Conservation (phyloP, 2,797 vertebrate genomes). For the Microhierax caerulescens region DNA sequence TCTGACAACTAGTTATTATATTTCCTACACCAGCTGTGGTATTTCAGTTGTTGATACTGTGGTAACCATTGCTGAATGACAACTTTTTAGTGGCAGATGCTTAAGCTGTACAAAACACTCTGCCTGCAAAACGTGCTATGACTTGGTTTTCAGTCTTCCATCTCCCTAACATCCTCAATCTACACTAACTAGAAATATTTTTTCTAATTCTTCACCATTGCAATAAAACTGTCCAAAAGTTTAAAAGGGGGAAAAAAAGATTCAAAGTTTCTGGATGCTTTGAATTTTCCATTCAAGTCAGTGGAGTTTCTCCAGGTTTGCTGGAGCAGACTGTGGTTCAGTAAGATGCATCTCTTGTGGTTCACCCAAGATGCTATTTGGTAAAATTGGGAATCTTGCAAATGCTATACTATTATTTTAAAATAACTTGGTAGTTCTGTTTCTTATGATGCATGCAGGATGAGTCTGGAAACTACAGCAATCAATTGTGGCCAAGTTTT, state of each 20-base stretch:
- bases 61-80: slow-evolving; percentile 18
- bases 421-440: neutral
- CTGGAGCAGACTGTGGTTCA: neutral
- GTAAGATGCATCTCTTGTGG: neutral
- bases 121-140: neutral
- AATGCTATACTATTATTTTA: neutral
- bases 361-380: neutral
- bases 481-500: neutral
- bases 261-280: neutral
- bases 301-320: neutral
- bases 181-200: neutral
- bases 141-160: neutral
- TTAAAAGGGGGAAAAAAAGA: neutral
- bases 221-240: neutral
- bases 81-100: neutral
- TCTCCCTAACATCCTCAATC: neutral
- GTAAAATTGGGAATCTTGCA: neutral
- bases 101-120: neutral
- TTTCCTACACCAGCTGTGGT: neutral
- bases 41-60: neutral
- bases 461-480: slow-evolving; percentile 13
- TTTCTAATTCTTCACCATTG: neutral
- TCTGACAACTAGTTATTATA: neutral
- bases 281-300: neutral
- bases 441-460: slow-evolving; percentile 5